Evolutionary conservation across 2,797 vertebrate species (phyloP).

Genomic region (Oceanodroma leucorhoa): DNA sequence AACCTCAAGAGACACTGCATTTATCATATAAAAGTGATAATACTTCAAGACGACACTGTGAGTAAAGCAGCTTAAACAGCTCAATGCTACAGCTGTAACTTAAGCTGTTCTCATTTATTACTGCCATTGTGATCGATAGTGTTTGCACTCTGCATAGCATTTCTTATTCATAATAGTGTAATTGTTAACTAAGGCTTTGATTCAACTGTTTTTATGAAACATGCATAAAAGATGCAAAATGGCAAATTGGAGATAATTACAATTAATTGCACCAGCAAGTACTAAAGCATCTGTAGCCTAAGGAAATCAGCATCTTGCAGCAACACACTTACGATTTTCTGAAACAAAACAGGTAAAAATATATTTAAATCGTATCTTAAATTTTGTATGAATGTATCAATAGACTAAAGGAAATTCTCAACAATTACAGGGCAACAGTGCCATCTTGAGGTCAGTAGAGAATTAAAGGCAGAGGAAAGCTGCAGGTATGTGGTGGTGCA

Average conservation of each 20-base stretch:
- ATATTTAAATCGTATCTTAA: background rate
- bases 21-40: background rate
- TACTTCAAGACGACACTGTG: background rate
- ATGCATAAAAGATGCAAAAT: background rate
- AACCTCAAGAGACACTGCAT: background rate
- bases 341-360: constrained; percentile 2
- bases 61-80: background rate
- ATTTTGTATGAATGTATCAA: background rate
- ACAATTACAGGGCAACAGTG: background rate
- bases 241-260: background rate
- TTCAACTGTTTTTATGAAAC: background rate
- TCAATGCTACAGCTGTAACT: background rate
- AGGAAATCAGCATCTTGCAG: background rate
- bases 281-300: background rate
- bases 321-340: background rate
- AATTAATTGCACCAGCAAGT: background rate
- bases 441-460: constrained; percentile 55
- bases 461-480: background rate
- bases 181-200: background rate
- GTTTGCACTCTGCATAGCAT: background rate
- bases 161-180: background rate
- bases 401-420: background rate
- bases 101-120: background rate
- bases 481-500: background rate
- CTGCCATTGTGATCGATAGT: background rate